A percentile compares a stretch with the other conserved stretches of the same genome.
Conservation (phyloP, 2,113 vertebrate genomes). For the Rhynchomys soricoides region DNA sequence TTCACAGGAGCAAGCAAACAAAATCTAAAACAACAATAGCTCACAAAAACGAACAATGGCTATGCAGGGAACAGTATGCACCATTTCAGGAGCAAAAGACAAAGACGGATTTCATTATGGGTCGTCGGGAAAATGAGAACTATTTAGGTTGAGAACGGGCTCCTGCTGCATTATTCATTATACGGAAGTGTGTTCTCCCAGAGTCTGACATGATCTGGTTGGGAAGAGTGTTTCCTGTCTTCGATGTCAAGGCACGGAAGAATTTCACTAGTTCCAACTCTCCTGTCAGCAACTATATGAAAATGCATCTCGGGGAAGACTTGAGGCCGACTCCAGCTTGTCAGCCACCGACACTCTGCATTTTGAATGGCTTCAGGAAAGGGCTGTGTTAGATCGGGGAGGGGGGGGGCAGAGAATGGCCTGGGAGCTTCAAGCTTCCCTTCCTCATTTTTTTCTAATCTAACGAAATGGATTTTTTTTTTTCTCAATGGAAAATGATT, state of each 20-base stretch:
- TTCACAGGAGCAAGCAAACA: background rate
- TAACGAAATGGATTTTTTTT: background rate
- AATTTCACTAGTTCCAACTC: constrained; percentile 47
- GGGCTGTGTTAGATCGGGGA: background rate
- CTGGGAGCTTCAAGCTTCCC: background rate
- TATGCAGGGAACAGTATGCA: background rate
- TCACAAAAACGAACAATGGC: constrained; percentile 25
- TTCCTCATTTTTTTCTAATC: background rate
- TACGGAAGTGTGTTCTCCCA: constrained; percentile 6
- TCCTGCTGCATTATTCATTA: constrained; percentile 2
- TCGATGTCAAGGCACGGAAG: constrained; percentile 30
- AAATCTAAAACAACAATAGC: background rate
- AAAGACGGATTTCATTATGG: background rate
- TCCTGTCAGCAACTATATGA: constrained; percentile 52
- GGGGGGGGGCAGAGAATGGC: background rate
- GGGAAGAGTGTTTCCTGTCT: constrained; percentile 46
- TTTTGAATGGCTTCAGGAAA: constrained; percentile 45
- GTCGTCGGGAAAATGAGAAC: background rate
- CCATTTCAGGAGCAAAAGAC: constrained; percentile 43
- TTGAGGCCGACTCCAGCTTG: constrained; percentile 54
- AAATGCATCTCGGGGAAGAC: constrained; percentile 57
- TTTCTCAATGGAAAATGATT: constrained; percentile 32
- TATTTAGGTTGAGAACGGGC: constrained; percentile 7
- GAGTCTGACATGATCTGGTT: background rate
- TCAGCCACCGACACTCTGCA: constrained; percentile 30